Conservation (phyloP, 2,888 invertebrate species). For the Cotesia congregata region DNA sequence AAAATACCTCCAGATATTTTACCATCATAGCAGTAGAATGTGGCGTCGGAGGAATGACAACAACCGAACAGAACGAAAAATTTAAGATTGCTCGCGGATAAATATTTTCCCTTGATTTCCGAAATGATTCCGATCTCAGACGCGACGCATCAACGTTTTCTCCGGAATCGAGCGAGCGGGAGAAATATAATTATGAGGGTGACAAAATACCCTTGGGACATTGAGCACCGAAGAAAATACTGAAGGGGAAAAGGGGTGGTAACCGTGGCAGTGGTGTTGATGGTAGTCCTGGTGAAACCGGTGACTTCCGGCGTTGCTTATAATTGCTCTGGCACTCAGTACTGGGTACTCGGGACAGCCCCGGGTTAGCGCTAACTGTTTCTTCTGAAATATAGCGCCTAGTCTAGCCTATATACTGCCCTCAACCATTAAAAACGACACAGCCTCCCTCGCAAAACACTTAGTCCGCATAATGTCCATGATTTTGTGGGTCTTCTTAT, state of each 20-base stretch:
- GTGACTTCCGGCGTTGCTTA: conserved; percentile 64
- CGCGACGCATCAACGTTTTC: conserved; percentile 55
- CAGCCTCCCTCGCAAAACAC: conserved; percentile 7
- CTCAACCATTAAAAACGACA: conserved; percentile 24
- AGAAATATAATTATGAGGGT: conserved; percentile 65
- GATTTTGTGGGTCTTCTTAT: neutral
- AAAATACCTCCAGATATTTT: neutral
- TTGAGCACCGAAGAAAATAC: conserved; percentile 39
- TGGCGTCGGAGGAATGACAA: neutral
- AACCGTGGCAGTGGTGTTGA: conserved; percentile 42
- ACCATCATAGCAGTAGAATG: neutral
- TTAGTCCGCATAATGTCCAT: conserved; percentile 15
- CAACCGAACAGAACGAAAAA: conserved; percentile 16
- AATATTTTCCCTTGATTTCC: conserved; percentile 33
- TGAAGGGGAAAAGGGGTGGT: conserved; percentile 35
- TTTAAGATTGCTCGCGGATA: neutral
- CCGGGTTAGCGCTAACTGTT: conserved; percentile 59
- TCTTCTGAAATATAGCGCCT: conserved; percentile 35
- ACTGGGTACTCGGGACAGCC: conserved; percentile 53
- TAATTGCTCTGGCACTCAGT: conserved; percentile 61
- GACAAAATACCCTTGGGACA: conserved; percentile 63
- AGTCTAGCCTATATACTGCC: neutral
- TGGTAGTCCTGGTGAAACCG: conserved; percentile 49
- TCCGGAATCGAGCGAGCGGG: conserved; percentile 49
- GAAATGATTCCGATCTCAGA: conserved; percentile 31